Conservation (phyloP, 2,888 invertebrate species). For the Syrphus vitripennis region DNA sequence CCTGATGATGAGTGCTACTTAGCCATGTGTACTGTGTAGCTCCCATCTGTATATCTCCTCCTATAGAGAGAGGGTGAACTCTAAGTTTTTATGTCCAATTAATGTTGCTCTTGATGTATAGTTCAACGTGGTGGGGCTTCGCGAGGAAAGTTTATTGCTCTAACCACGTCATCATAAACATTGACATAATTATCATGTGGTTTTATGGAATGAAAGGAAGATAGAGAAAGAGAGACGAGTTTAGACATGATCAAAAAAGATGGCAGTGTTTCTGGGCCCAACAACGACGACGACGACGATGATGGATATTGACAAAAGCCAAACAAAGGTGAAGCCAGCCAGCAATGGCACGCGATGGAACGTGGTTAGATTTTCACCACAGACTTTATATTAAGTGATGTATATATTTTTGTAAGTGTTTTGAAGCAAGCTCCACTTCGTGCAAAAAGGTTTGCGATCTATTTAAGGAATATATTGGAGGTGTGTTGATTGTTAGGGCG, state of each 20-base stretch:
- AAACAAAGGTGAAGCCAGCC: conserved; percentile 54
- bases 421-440: not conserved
- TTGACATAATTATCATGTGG: conserved; percentile 59
- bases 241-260: not conserved
- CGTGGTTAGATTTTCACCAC: conserved; percentile 29
- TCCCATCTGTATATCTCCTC: not conserved
- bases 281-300: conserved; percentile 13
- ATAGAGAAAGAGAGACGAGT: not conserved
- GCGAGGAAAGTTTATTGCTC: conserved; percentile 41
- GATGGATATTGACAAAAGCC: conserved; percentile 65
- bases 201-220: not conserved
- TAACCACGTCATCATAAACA: conserved; percentile 58
- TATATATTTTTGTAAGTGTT: not conserved
- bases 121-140: conserved; percentile 28
- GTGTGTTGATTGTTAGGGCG: conserved; percentile 13
- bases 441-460: conserved; percentile 22
- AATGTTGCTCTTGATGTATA: conserved; percentile 48
- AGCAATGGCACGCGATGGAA: conserved; percentile 49
- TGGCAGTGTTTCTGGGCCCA: conserved; percentile 47
- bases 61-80: no score
- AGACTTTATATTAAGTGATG: conserved; percentile 12
- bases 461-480: not conserved
- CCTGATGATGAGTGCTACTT: conserved; percentile 55
- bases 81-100: conserved; percentile 62
- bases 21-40: not conserved